Base-by-base conservation (phyloP, 1,140 invertebrate genomes). In the Parapsyche elsis region DNA sequence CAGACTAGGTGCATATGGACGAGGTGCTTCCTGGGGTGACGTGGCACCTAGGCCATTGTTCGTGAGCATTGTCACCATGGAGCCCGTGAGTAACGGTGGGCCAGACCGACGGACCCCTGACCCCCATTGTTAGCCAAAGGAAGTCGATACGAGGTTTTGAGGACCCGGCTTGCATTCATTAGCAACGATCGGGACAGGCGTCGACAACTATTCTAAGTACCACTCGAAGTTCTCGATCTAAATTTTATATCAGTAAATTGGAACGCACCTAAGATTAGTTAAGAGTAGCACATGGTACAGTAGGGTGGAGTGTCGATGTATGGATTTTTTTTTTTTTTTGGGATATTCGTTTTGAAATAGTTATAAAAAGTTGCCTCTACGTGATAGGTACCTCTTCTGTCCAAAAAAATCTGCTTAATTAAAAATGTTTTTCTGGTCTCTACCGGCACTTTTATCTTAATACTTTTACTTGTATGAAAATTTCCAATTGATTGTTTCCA, bases 101-200 rank as follows among this genome's bases (percentile, higher is more conserved):
- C 30, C 26, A 53, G 26, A 14, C 74, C 26, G 73, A 44, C 70
- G 14, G 53, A 81, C 80, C 80, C 38, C 64, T 57, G 80, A 77
- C 80, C 80, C 49, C 44, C 74, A 80, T 80, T 80, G 79, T 80
- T 80, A 45, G 24, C 7, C 26, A 61, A 45, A 80, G 79, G 79
- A 80, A 80, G 79, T 80, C 61, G 73, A 16, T 14, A 57, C 30
- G 67, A 80, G 79, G 79, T 80, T 71, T 71, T 73, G 61, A 46
- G 57, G 61, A 59, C 67, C 46, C n/a, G 59, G 59, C 45, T 64
- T 24, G 71, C 61, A 57, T 59, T 44, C 23, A 61, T 30, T 61
- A 74, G 71, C 71, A 7, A 57, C 24, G 71, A 70, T 14, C 21
- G 7, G 44, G 9, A 12, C 19, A 12, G 12, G 30, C 38, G 24